Base-by-base conservation (phyloP, 2,113 vertebrate species). In the Corythornis vintsioides region DNA sequence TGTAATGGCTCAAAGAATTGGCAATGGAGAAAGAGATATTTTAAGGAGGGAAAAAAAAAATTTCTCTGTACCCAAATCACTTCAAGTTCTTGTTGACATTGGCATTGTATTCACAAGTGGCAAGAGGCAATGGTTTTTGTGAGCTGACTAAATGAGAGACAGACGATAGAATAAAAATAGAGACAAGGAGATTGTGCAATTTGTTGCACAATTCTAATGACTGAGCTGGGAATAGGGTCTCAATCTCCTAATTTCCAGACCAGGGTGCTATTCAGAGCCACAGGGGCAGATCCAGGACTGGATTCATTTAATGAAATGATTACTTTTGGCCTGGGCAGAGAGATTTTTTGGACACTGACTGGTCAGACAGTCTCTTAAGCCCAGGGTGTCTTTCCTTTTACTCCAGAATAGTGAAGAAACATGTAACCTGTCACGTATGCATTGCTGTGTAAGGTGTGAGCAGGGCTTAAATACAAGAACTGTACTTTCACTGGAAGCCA, bases 161-260 rank as follows among this genome's bases (percentile, higher is more conserved):
- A 96, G 88, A 96, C 94, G 74, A 87, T 70, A 84, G 57, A 84
- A 79, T 80, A 88, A 92, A 95, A 92, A 92, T 90, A 89, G 86
- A 87, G 45, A 67, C 74, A 85, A 76, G 63, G 71, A 70, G 28
- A 85, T 82, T 85, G 78, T 80, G 78, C 63, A 93, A 59, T 87
- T 89, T 79, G 61, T 94, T 94, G 84, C 89, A 80, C 91, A 94
- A 85, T 91, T 88, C 85, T 86, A 79, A 70, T 71, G 56, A 52
- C 71, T 70, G 59, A 94, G 16, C 42, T 89, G 67, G 56, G 71
- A 89, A 57, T 71, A 89, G 81, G 61, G 91, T 25, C 64, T 35
- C 29, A 52, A 85, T 95, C 64, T 92, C 53, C 42, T 52, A 2
- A 83, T 84, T 91, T 93, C 31, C 40, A 73, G 45, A 33, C 35